Evolutionary conservation across 2,113 vertebrate species (phyloP).

Genomic region (Todiramphus chloris): DNA sequence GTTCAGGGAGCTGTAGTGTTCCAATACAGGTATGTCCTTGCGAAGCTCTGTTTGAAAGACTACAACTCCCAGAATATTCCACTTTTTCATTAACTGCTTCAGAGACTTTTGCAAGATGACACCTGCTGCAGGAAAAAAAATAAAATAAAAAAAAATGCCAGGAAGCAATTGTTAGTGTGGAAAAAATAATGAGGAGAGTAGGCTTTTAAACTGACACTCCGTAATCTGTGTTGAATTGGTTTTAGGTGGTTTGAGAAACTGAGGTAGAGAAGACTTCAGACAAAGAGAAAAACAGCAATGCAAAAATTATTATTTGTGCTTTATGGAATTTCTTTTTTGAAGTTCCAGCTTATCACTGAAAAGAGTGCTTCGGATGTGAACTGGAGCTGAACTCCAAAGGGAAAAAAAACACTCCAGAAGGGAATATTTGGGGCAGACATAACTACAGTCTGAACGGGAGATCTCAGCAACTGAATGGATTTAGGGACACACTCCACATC

Average conservation of each 20-base stretch:
- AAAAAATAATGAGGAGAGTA: not conserved
- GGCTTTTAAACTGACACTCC: not conserved
- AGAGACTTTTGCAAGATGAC: conserved; percentile 59
- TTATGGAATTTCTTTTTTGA: not conserved
- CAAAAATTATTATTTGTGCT: not conserved
- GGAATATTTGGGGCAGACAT: not conserved
- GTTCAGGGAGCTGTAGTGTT: conserved; percentile 71
- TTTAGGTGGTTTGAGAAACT: not conserved
- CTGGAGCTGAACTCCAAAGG: not conserved
- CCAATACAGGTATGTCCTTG: conserved; percentile 69
- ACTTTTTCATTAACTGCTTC: conserved; percentile 53
- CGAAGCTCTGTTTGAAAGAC: conserved; percentile 73
- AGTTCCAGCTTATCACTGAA: not conserved
- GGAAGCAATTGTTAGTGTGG: not conserved
- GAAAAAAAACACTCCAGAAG: not conserved
- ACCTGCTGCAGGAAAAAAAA: conserved; percentile 28
- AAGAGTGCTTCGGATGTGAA: not conserved
- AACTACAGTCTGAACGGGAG: not conserved
- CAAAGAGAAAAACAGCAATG: not conserved
- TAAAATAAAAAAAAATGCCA: not conserved
- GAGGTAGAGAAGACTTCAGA: not conserved
- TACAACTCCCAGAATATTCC: conserved; percentile 71
- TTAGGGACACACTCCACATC: not conserved
- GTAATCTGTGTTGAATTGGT: fast-evolving
- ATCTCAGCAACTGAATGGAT: not conserved